Percentiles rank a stretch among this genome's conserved stretches.
These are phyloP conservation scores for Arbacia lixula DNA, from an alignment of 53 echinoderm and acorn worm genomes.

Conservation along the genomic window DNA sequence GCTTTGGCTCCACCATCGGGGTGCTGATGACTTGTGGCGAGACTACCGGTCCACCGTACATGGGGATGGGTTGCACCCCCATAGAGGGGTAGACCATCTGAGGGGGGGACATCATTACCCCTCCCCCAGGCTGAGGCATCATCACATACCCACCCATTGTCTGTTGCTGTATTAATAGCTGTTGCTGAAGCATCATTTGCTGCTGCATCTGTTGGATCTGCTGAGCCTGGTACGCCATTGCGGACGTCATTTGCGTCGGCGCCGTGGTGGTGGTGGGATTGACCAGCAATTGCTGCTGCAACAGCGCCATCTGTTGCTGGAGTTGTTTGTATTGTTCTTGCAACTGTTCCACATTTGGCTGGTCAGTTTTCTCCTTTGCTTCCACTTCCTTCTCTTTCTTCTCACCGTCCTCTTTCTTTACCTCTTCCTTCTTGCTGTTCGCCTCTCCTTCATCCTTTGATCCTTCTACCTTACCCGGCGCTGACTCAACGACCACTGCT, in stretches of 20 bases:
- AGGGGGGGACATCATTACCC: slow-evolving; percentile 58
- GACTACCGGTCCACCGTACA: slow-evolving; percentile 5
- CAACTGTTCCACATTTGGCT: slow-evolving; percentile 59
- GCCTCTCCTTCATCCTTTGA: neutral
- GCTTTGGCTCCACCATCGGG: slow-evolving; percentile 3
- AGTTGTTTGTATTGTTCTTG: slow-evolving; percentile 76
- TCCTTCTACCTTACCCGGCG: neutral
- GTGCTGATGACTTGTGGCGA: slow-evolving; percentile 12
- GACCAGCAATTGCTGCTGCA: slow-evolving; percentile 78
- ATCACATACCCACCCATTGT: slow-evolving; percentile 17
- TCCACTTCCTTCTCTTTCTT: slow-evolving; percentile 12
- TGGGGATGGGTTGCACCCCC: slow-evolving; percentile 28
- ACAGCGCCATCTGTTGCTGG: slow-evolving; percentile 79
- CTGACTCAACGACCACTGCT: neutral
- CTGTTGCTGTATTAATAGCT: slow-evolving; percentile 61
- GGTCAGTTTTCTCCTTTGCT: slow-evolving; percentile 43
- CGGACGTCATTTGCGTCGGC: slow-evolving; percentile 43
- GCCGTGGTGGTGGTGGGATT: slow-evolving; percentile 42
- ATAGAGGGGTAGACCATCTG: slow-evolving; percentile 62
- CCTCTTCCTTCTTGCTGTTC: neutral
- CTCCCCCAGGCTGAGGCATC: slow-evolving; percentile 39
- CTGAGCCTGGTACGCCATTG: slow-evolving; percentile 49
- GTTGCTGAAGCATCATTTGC: slow-evolving; percentile 73
- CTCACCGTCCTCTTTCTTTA: slow-evolving; percentile 12
- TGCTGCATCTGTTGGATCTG: slow-evolving; percentile 80